These are phyloP conservation scores for Danio jaintianensis DNA, from an alignment of 2,797 vertebrate genomes.

Conservation along the genomic window DNA sequence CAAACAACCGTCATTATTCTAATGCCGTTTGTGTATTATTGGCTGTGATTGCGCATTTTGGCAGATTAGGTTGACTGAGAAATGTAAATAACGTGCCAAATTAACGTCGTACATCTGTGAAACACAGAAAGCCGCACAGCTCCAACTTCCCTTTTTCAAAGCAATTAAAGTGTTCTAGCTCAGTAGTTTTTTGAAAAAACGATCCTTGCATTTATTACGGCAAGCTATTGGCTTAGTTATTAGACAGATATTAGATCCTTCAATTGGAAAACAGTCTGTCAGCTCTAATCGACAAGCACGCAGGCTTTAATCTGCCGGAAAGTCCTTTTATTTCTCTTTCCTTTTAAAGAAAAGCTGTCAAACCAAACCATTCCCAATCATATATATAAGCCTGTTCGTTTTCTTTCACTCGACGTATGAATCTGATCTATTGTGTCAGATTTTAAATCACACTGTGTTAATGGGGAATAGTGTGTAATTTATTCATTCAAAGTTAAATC, in stretches of 20 bases:
- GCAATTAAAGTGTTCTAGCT: constrained; percentile 64
- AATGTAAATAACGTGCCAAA: constrained; percentile 63
- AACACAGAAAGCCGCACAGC: constrained; percentile 38
- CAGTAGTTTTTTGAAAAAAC: constrained; percentile 55
- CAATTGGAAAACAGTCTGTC: constrained; percentile 57
- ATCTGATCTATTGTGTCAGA: constrained; percentile 32
- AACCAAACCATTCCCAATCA: neutral
- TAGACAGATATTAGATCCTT: constrained; percentile 42
- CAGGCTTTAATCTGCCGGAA: constrained; percentile 59
- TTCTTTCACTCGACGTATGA: constrained; percentile 24
- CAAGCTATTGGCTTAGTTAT: constrained; percentile 48
- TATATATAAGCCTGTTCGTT: constrained; percentile 30
- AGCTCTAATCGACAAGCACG: constrained; percentile 47
- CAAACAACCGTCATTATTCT: constrained; percentile 35
- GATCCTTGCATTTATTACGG: constrained; percentile 41
- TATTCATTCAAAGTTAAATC: constrained; percentile 13
- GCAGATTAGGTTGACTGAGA: constrained; percentile 42
- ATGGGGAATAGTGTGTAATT: constrained; percentile 11
- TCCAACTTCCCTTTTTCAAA: constrained; percentile 47
- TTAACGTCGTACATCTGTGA: constrained; percentile 53
- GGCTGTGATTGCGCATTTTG: constrained; percentile 38
- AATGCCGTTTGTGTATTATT: constrained; percentile 40
- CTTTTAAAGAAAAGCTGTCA: constrained; percentile 33
- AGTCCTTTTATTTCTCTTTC: constrained; percentile 23
- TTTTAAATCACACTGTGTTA: constrained; percentile 17